Evolutionary conservation across 2,797 vertebrate genomes (phyloP), one percentile per base, ranked within the genome.

Genomic region (Picus viridis): DNA sequence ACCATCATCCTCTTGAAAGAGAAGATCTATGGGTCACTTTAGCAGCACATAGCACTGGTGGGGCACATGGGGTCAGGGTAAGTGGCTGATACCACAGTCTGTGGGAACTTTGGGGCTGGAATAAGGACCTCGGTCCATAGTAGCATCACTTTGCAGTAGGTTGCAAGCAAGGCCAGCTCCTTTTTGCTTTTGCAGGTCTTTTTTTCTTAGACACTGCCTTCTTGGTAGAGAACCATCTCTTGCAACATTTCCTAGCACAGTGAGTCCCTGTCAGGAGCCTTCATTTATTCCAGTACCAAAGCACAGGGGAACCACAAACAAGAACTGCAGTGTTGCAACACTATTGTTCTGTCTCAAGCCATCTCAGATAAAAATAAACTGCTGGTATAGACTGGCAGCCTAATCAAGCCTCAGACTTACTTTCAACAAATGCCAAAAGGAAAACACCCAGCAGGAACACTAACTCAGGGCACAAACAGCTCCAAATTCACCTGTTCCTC

Each of bases 321-420:
- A 94, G 82, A 92, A 36, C 49, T 5, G 3, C 20, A 63, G 59
- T 81, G 56, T 95, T 95, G 82, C 79, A 75, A 94, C 53, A 91
- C 39, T 47, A 39, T 29, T 83, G 85, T 14, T 14, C 86, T 88
- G 76, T 86, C 88, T 85, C 82, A 78, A 93, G 73, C 63, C 79
- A 56, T 29, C 76, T 69, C 24, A 2, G 85, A 75, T 92, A 81
- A 96, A 95, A 95, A 92, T 92, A 95, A 90, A 83, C 82, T 69
- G 34, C 72, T 0, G 1, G 59, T 16, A 39, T 34, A 68, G 34
- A 63, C 56, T 39, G 34, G 81, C 41, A 83, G 68, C 69, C 73
- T 47, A 49, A 86, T 86, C 61, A 89, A 76, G 56, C 10, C 4
- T 61, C 82, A 80, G 59, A 43, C 47, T 70, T 75, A 36, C 32